These are phyloP conservation scores for Herpetotheres cachinnans DNA, from an alignment of 2,113 vertebrate species.

Conservation along the genomic window DNA sequence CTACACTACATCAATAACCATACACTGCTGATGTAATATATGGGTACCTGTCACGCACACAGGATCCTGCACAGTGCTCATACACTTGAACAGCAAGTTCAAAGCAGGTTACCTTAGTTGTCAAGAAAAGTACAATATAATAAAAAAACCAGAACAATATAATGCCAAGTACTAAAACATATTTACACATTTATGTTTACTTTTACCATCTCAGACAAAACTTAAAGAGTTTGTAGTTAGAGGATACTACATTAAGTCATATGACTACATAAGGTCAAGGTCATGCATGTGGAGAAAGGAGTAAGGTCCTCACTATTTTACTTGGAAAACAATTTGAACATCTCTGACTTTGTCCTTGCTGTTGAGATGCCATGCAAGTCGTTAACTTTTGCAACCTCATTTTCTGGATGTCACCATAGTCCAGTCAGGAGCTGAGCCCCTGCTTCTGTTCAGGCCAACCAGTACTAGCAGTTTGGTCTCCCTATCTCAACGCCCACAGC, in stretches of 20 bases:
- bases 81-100: neutral
- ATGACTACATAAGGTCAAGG: neutral
- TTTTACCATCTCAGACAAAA: neutral
- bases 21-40: neutral
- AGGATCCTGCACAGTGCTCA: neutral
- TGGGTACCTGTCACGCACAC: accelerated
- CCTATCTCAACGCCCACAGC: neutral
- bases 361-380: neutral
- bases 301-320: neutral
- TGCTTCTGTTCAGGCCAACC: neutral
- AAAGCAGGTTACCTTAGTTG: neutral
- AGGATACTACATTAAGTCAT: neutral
- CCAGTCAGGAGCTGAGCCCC: accelerated
- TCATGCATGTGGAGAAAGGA: accelerated
- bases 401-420: neutral
- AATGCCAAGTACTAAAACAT: neutral
- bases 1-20: neutral
- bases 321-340: neutral
- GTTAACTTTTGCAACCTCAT: neutral
- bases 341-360: neutral
- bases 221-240: neutral
- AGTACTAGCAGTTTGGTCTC: neutral
- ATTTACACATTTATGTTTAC: neutral
- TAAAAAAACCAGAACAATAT: neutral
- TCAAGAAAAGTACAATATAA: neutral